Conservation (phyloP, 2,797 vertebrate species). For the Parotocinclus haroldoi region DNA sequence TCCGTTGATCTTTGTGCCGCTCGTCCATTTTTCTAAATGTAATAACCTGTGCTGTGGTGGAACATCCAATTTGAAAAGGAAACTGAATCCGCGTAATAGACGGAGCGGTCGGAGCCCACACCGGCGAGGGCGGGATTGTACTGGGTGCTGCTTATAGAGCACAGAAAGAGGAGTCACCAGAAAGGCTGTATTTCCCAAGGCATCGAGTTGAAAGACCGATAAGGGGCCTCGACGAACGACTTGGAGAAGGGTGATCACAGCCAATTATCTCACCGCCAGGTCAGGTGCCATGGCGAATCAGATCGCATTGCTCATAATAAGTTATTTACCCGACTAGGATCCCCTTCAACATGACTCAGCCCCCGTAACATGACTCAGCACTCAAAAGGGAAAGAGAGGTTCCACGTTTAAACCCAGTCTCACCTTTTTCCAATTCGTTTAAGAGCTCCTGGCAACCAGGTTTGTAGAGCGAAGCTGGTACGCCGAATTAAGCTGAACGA, state of each 20-base stretch:
- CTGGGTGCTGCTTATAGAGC: conserved; percentile 64
- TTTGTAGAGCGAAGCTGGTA: too few species aligned
- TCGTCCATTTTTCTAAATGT: too few species aligned
- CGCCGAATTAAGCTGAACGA: too few species aligned
- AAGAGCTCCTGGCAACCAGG: conserved; percentile 21
- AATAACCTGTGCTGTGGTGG: conserved; percentile 55
- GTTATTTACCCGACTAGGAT: conserved; percentile 79
- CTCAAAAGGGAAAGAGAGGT: conserved; percentile 60
- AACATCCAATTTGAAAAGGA: conserved; percentile 68
- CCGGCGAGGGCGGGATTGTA: conserved; percentile 41
- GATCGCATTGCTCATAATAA: conserved; percentile 78
- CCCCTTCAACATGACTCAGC: conserved; percentile 69
- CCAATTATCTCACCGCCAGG: conserved; percentile 80
- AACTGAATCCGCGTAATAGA: conserved; percentile 70
- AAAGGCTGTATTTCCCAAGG: conserved; percentile 79
- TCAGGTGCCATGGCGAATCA: conserved; percentile 82
- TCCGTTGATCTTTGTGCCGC: too few species aligned
- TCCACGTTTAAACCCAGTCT: background rate
- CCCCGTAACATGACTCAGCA: conserved; percentile 75
- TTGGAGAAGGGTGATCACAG: conserved; percentile 73
- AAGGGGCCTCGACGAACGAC: conserved; percentile 79
- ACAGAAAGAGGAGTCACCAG: conserved; percentile 74
- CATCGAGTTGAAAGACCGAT: conserved; percentile 87
- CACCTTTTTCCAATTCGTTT: too few species aligned
- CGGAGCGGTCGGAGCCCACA: background rate